Conservation (phyloP, 2,797 vertebrate species). For the Hydrolagus colliei region DNA sequence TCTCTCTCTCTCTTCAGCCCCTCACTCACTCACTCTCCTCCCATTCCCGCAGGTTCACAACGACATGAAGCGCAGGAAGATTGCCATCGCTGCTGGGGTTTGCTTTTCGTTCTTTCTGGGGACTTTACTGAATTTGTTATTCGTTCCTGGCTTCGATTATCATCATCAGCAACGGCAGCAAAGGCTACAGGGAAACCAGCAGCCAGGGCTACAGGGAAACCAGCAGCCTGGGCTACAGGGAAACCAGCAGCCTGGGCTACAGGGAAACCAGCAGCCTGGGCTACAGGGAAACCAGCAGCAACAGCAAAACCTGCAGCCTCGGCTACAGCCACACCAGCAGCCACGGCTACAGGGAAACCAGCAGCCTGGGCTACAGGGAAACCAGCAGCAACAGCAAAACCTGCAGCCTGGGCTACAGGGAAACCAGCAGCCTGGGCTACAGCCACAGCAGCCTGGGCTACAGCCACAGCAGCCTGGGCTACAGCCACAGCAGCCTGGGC, state of each 20-base stretch:
- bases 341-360: too few relatives aligned
- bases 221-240: slow-evolving; percentile 33
- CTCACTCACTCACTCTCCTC: too few relatives aligned
- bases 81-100: slow-evolving; percentile 61
- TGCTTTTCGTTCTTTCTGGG: slow-evolving; percentile 69
- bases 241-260: background rate
- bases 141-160: slow-evolving; percentile 65
- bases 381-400: too few relatives aligned
- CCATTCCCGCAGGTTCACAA: background rate
- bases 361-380: too few relatives aligned
- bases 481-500: too few relatives aligned
- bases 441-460: too few relatives aligned
- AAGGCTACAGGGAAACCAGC: background rate
- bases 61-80: slow-evolving; percentile 64
- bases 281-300: background rate
- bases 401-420: too few relatives aligned
- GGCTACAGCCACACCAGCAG: too few relatives aligned
- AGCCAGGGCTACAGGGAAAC: background rate
- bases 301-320: too few relatives aligned
- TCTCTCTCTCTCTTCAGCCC: background rate
- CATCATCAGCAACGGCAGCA: slow-evolving; percentile 39
- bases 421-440: too few relatives aligned
- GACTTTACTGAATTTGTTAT: slow-evolving; percentile 67
- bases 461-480: too few relatives aligned
- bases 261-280: background rate